Base-by-base conservation (phyloP, 2,888 invertebrate genomes). In the Andrena praecox region DNA sequence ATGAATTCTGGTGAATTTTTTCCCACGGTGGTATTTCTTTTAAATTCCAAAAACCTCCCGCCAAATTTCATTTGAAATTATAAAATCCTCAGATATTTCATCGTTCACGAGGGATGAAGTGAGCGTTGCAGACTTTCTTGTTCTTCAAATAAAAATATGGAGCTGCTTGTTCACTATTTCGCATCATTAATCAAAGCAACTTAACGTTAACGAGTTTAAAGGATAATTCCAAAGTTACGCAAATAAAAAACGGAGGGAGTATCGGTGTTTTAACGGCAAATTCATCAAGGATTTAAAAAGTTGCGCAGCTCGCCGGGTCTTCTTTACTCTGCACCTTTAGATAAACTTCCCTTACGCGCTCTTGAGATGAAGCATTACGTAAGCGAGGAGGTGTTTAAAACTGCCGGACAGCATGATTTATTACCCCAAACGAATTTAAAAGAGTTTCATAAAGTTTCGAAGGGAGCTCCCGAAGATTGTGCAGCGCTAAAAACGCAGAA, bases 231-330 rank as follows among this genome's bases (percentile, higher is more conserved):
- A 29, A 29, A 29, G 29, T 59, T 20, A 20, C 20, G 33, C 20
- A 62, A 62, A 35, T 27, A 27, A 59, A 59, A 54, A 16, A 29
- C 29, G 16, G 12, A 16, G 12, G 59, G 29, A 20, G 10, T 27
- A 27, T 29, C 56, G 29, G 16, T 59, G 27, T 29, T 10, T 59
- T 29, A 27, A 12, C 29, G 12, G 29, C 12, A 29, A 12, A 27
- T 59, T 59, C 59, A 27, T 59, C 29, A 59, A 59, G 27, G 27
- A 27, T 59, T 29, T 59, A 27, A 56, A 56, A 56, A 56, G 56
- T 27, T 24, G 27, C 27, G 5, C 24, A 56, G 56, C 27, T 27
- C 27, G 59, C 10, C 12, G 56, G 27, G 7, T 6, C 4, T 16
- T 16, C 16, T 66, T 66, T 48, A 12, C 27, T 66, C 29, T 24